Evolutionary conservation across 1,140 invertebrate species (phyloP).

Genomic region (Tetramorium alpestre): DNA sequence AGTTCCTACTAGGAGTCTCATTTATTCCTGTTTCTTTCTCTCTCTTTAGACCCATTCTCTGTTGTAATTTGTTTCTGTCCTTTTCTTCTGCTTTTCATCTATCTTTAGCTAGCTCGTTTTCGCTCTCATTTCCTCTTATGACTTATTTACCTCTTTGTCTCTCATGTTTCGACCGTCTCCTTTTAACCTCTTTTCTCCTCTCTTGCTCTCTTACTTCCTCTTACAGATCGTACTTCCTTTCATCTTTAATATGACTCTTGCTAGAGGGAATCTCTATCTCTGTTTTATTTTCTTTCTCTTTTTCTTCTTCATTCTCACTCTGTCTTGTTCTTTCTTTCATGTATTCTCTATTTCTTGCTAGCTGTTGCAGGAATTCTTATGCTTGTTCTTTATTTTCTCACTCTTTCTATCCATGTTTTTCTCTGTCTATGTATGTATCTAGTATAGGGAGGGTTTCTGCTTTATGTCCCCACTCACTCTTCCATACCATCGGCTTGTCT

Average conservation of each 20-base stretch:
- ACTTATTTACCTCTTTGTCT: slow-evolving; percentile 15
- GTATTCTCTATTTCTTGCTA: slow-evolving; percentile 12
- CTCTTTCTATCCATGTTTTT: neutral
- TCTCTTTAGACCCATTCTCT: neutral
- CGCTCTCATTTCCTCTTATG: neutral
- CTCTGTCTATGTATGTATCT: slow-evolving; percentile 29
- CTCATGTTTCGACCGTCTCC: neutral
- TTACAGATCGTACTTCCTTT: neutral
- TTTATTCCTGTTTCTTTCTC: slow-evolving; percentile 22
- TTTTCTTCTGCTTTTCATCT: slow-evolving; percentile 27
- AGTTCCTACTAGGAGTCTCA: neutral
- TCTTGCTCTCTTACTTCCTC: slow-evolving; percentile 29
- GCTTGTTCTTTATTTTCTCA: neutral
- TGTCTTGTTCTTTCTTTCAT: slow-evolving; percentile 15
- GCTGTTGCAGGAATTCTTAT: neutral
- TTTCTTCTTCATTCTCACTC: slow-evolving; percentile 12
- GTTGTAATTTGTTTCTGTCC: neutral
- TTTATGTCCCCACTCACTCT: slow-evolving; percentile 33
- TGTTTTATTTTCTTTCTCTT: slow-evolving; percentile 4
- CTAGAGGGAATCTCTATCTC: neutral
- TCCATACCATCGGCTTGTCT: neutral
- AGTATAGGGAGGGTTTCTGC: slow-evolving; percentile 20
- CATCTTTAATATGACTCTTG: slow-evolving; percentile 35
- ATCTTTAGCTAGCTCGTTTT: neutral
- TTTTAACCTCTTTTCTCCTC: neutral